Percentiles rank a stretch among this genome's conserved stretches.
Conservation (phyloP, 2,797 vertebrate genomes). For the Rhinophrynus dorsalis region DNA sequence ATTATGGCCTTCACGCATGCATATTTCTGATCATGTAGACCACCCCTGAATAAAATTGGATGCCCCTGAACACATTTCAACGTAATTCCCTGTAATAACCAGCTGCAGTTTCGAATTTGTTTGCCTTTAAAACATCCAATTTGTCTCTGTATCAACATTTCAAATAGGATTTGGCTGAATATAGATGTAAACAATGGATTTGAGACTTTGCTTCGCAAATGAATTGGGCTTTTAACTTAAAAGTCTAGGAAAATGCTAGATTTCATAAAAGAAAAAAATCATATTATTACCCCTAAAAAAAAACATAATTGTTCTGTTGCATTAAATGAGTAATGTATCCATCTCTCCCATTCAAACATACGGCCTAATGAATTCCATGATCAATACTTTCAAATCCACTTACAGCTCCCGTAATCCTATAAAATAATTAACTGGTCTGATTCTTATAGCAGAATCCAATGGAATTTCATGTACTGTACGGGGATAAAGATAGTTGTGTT, state of each 20-base stretch:
- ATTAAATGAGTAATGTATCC: constrained; percentile 35
- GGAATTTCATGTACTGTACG: background rate
- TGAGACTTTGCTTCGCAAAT: constrained; percentile 10
- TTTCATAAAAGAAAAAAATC: constrained; percentile 9
- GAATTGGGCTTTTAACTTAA: constrained; percentile 29
- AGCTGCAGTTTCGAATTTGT: too few species aligned
- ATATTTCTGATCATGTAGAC: too few species aligned
- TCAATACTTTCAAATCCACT: constrained; percentile 31
- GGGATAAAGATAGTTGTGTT: too few species aligned
- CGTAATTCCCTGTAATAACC: too few species aligned
- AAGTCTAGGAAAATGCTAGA: constrained; percentile 2
- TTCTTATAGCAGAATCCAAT: background rate
- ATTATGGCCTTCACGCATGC: too few species aligned
- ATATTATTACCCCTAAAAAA: constrained; percentile 2
- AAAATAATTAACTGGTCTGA: constrained; percentile 36
- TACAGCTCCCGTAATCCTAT: constrained; percentile 25
- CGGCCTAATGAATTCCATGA: constrained; percentile 34
- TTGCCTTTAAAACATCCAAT: too few species aligned
- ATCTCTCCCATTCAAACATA: constrained; percentile 6
- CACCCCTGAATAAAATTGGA: too few species aligned
- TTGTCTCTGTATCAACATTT: too few species aligned
- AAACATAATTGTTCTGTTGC: constrained; percentile 17
- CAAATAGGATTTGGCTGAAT: constrained; percentile 25
- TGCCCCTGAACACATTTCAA: too few species aligned
- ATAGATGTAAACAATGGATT: constrained; percentile 25